phyloP scores from a whole-genome alignment of 2,797 vertebrate genomes.

The Arremon aurantiirostris region DNA sequence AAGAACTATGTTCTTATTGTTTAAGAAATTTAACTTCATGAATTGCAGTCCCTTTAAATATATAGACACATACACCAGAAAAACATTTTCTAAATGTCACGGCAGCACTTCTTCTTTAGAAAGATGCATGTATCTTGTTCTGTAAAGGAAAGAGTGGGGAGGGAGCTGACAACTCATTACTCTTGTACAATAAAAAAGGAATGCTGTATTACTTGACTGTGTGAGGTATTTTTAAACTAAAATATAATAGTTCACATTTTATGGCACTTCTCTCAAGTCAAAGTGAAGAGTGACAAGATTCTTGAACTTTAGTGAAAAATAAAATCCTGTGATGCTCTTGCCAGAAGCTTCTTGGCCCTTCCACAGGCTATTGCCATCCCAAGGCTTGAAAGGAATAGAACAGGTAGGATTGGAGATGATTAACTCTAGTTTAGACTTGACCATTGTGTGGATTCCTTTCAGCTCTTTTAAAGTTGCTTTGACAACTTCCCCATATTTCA shows the following conservation, averaged over 20 bases:
- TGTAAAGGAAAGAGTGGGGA: background rate
- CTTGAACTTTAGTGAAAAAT: background rate
- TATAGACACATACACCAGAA: background rate
- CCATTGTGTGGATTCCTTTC: background rate
- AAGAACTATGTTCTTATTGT: background rate
- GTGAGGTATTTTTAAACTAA: background rate
- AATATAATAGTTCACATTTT: background rate
- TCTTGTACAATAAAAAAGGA: background rate
- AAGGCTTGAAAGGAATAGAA: background rate
- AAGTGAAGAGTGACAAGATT: background rate
- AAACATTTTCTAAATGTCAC: slow-evolving; percentile 32
- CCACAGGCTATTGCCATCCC: background rate
- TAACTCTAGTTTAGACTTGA: background rate
- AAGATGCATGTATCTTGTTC: background rate
- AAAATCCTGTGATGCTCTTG: background rate
- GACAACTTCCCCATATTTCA: background rate
- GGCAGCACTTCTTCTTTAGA: background rate
- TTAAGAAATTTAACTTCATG: background rate
- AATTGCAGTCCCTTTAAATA: background rate
- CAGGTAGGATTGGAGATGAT: background rate
- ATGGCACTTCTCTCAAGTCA: background rate
- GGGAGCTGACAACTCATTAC: slow-evolving; percentile 24
- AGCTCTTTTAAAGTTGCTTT: background rate
- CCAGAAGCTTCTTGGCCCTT: background rate
- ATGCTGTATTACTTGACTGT: background rate